Conservation (phyloP, 2,113 vertebrate species). For the Reinhardtius hippoglossoides region DNA sequence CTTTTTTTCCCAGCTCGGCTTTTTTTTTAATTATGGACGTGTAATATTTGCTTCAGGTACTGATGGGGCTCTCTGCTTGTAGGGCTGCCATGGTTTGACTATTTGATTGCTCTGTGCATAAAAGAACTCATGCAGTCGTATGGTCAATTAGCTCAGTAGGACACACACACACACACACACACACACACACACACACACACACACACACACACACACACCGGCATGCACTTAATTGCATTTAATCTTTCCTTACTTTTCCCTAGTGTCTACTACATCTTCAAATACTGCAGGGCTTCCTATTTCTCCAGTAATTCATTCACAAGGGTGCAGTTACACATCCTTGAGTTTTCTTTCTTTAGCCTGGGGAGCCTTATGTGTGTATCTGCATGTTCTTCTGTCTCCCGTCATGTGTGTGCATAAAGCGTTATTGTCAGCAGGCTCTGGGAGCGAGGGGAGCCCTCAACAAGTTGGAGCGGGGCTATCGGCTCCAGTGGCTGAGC, state of each 20-base stretch:
- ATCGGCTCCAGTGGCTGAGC: conserved; percentile 44
- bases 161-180: neutral
- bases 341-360: neutral
- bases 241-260: neutral
- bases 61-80: neutral
- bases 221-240: neutral
- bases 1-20: neutral
- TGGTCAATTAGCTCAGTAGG: conserved; percentile 13
- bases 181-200: too few relatives aligned
- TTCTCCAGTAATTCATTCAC: neutral
- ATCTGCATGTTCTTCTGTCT: conserved; percentile 23
- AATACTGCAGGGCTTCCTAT: neutral
- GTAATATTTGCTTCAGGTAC: neutral
- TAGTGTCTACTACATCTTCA: neutral
- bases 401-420: conserved; percentile 26
- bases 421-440: conserved; percentile 47
- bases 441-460: conserved; percentile 26
- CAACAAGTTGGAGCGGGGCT: conserved; percentile 51
- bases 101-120: conserved; percentile 28
- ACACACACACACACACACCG: neutral
- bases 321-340: conserved; percentile 37
- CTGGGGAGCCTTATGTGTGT: neutral
- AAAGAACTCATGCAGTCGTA: conserved; percentile 24
- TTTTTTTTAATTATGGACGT: neutral
- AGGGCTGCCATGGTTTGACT: conserved; percentile 6